Conservation (phyloP, 2,797 vertebrate species). For the Orientallactaga sibirica region DNA sequence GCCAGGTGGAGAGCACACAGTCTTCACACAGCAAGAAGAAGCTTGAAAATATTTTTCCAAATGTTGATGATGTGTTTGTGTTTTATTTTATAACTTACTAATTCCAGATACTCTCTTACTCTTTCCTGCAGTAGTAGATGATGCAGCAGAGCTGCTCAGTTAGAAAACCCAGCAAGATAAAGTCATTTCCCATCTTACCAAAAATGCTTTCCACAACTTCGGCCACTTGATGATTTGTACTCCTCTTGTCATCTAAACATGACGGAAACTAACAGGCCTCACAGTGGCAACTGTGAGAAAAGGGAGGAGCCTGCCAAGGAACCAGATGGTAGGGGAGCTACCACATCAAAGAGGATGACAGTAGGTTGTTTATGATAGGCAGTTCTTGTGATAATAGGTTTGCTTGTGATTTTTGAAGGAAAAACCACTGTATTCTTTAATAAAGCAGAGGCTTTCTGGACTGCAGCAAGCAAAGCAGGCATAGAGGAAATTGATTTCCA, state of each 20-base stretch:
- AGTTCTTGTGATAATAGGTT: conserved; percentile 63
- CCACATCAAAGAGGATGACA: not conserved
- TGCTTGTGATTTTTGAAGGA: conserved; percentile 34
- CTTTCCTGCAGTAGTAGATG: not conserved
- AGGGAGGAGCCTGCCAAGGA: not conserved
- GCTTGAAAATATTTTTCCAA: not conserved
- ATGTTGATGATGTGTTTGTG: not conserved
- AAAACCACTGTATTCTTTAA: conserved; percentile 64
- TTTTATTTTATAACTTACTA: not conserved
- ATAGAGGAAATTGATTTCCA: conserved; percentile 82
- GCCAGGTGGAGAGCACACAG: not conserved
- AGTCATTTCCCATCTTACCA: not conserved
- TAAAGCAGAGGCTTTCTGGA: conserved; percentile 27
- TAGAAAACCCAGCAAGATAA: not conserved
- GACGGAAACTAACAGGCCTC: not conserved
- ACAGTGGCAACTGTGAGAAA: not conserved
- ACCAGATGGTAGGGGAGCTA: not conserved
- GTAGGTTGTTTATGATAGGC: not conserved
- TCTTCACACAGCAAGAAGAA: not conserved
- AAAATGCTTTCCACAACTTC: not conserved
- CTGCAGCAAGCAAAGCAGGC: conserved; percentile 78
- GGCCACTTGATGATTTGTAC: not conserved
- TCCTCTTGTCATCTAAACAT: not conserved
- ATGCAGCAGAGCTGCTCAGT: too few relatives aligned
- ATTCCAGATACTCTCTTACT: not conserved